phyloP scores from a whole-genome alignment of 35 echinoderm and acorn worm genomes.

The Chiridota heheva region DNA sequence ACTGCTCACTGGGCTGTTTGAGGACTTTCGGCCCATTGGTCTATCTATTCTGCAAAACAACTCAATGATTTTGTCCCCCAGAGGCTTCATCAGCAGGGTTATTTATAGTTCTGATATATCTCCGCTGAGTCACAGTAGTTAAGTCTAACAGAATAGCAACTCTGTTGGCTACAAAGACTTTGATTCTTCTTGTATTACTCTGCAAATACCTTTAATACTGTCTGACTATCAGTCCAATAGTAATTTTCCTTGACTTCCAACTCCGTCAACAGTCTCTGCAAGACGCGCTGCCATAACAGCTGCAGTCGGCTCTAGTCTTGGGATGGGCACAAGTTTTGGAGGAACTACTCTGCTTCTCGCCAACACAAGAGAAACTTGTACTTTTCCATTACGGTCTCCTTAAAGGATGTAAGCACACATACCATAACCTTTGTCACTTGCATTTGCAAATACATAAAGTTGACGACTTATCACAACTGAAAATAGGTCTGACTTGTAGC shows the following conservation, averaged over 20 bases:
- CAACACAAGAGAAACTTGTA: constrained; percentile 28
- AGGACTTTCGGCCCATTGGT: constrained; percentile 13
- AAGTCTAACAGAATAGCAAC: constrained; percentile 19
- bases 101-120: constrained; percentile 28
- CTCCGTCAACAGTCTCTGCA: constrained; percentile 36
- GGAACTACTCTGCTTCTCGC: constrained; percentile 51
- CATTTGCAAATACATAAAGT: constrained; percentile 51
- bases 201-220: constrained; percentile 46
- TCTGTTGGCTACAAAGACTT: constrained; percentile 65
- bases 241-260: constrained; percentile 1
- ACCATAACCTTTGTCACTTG: constrained; percentile 58
- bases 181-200: constrained; percentile 34
- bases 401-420: constrained; percentile 26
- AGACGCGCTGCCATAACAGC: constrained; percentile 47
- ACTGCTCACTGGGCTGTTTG: background rate
- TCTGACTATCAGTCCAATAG: constrained; percentile 56
- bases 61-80: background rate
- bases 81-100: constrained; percentile 50
- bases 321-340: constrained; percentile 56
- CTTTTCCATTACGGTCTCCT: constrained; percentile 1
- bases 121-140: constrained; percentile 32
- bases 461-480: background rate
- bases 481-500: constrained; percentile 12
- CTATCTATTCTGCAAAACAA: constrained; percentile 10
- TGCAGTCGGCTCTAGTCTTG: constrained; percentile 56